Percentiles rank a stretch among this genome's conserved stretches.
Evolutionary conservation across 1,140 invertebrate genomes (phyloP).

Genomic region (Ceratoteleas bidentatus): DNA sequence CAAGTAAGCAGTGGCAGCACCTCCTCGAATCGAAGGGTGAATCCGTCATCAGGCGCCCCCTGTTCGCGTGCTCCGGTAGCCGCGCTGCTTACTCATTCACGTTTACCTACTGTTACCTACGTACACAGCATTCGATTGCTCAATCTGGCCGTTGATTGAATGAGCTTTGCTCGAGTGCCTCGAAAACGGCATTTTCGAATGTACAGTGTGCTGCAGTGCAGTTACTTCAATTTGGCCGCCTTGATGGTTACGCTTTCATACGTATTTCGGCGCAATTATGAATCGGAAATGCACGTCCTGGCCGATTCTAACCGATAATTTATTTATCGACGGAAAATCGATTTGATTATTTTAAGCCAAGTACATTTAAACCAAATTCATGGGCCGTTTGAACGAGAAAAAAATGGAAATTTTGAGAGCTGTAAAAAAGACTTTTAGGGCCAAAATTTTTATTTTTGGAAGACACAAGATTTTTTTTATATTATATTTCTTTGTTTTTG

Average conservation of each 20-base stretch:
- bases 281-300: constrained; percentile 17
- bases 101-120: constrained; percentile 70
- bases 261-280: constrained; percentile 29
- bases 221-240: constrained; percentile 45
- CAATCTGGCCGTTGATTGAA: constrained; percentile 60
- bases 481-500: too few species aligned
- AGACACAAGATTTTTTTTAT: too few species aligned
- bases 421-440: too few species aligned
- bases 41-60: constrained; percentile 70
- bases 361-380: too few species aligned
- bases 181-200: constrained; percentile 51
- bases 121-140: constrained; percentile 69
- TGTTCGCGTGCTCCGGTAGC: constrained; percentile 49
- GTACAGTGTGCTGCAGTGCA: constrained; percentile 29
- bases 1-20: constrained; percentile 64
- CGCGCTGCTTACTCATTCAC: constrained; percentile 68
- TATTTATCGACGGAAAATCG: too few species aligned
- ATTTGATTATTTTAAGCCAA: too few species aligned
- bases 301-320: constrained; percentile 11
- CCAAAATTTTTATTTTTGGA: too few species aligned
- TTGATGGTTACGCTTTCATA: constrained; percentile 34
- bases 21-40: constrained; percentile 56
- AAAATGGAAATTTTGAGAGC: too few species aligned
- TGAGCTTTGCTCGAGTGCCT: constrained; percentile 46
- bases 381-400: too few species aligned